Conservation (phyloP, 2,797 vertebrate species). For the Semotilus atromaculatus region DNA sequence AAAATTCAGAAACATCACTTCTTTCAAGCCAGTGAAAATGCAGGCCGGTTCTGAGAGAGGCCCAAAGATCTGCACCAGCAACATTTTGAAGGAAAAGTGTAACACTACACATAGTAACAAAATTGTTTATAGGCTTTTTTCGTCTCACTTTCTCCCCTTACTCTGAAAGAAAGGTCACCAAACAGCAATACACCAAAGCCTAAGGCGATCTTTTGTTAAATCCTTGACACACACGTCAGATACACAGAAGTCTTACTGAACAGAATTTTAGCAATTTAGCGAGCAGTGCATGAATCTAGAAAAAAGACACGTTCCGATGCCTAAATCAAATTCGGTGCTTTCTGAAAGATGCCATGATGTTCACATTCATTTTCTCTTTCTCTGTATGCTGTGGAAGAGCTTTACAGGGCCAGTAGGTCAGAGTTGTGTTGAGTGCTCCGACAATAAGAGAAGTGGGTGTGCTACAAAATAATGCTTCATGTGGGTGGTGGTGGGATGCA, state of each 20-base stretch:
- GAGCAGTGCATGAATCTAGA: conserved; percentile 20
- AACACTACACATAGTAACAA: not conserved
- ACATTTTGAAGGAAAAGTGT: not conserved
- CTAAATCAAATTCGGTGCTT: not conserved
- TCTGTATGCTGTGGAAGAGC: conserved; percentile 14
- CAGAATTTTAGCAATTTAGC: conserved; percentile 39
- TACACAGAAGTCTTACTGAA: conserved; percentile 19
- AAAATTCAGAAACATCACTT: not conserved
- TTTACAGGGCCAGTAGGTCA: conserved; percentile 29
- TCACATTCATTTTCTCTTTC: conserved; percentile 28
- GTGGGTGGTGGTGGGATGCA: conserved; percentile 21
- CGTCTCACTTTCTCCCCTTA: conserved; percentile 19
- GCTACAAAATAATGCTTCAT: conserved; percentile 25
- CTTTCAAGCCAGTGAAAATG: not conserved
- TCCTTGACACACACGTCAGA: not conserved
- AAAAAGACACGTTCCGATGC: conserved; percentile 3
- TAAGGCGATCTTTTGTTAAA: not conserved
- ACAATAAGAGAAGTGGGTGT: conserved; percentile 32
- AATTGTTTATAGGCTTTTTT: not conserved
- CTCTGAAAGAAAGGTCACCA: conserved; percentile 51
- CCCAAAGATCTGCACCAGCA: not conserved
- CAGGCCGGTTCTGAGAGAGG: not conserved
- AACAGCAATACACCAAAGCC: conserved; percentile 45
- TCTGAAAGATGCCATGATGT: not conserved
- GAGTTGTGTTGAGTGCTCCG: conserved; percentile 22